A percentile compares a stretch with the other conserved stretches of the same genome.
These are phyloP conservation scores for Drosophila varians DNA, from an alignment of 1,140 invertebrate genomes.

Conservation along the genomic window DNA sequence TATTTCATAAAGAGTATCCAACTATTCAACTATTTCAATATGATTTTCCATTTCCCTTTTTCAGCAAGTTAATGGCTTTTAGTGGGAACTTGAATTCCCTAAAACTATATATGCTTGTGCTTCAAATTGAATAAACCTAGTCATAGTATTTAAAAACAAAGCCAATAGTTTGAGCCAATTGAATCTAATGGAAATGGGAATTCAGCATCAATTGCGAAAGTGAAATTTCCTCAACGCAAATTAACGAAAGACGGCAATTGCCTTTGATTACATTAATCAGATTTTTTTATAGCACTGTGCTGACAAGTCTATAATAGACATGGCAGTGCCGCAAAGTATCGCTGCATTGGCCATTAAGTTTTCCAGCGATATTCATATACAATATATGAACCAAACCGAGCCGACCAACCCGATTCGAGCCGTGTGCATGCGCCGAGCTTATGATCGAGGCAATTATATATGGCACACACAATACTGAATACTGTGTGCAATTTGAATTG, in stretches of 20 bases:
- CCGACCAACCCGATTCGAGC: constrained; percentile 15
- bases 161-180: not conserved
- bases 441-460: constrained; percentile 77
- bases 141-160: not conserved
- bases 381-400: not conserved
- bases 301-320: constrained; percentile 51
- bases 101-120: not conserved
- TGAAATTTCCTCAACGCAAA: constrained; percentile 42
- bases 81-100: not conserved
- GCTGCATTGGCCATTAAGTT: constrained; percentile 63
- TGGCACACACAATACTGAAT: constrained; percentile 31
- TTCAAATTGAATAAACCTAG: constrained; percentile 4
- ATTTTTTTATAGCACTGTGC: constrained; percentile 44
- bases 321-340: constrained; percentile 47
- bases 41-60: not conserved
- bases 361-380: constrained; percentile 33
- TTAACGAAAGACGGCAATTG: constrained; percentile 49
- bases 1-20: constrained; percentile 3
- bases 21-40: too few species aligned
- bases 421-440: constrained; percentile 65
- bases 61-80: constrained; percentile 1
- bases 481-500: constrained; percentile 61
- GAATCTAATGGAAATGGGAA: constrained; percentile 24
- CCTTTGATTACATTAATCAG: constrained; percentile 64
- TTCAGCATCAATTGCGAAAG: constrained; percentile 32